Evolutionary conservation across 2,113 vertebrate species (phyloP).

Genomic region (Calyptomena viridis): DNA sequence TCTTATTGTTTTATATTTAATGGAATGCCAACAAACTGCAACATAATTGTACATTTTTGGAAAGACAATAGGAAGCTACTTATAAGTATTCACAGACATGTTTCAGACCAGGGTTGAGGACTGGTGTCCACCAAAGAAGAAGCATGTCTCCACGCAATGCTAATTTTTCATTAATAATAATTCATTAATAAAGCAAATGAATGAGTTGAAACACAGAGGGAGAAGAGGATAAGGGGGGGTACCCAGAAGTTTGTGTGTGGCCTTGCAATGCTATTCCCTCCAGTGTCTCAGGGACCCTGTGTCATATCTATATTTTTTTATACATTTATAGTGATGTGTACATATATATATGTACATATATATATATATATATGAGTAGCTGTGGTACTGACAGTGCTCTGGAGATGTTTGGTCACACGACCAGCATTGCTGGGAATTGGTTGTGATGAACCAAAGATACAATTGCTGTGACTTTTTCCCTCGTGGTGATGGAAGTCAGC

Average conservation of each 20-base stretch:
- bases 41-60: background rate
- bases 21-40: background rate
- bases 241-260: background rate
- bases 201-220: background rate
- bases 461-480: background rate
- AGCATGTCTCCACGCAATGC: background rate
- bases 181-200: background rate
- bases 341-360: no score
- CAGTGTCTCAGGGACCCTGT: background rate
- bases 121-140: background rate
- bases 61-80: constrained; percentile 8
- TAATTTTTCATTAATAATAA: constrained; percentile 4
- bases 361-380: background rate
- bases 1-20: background rate
- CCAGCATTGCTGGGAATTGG: background rate
- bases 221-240: background rate
- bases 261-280: background rate
- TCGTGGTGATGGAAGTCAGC: background rate
- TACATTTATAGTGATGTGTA: accelerated
- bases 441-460: background rate
- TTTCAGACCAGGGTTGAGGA: background rate
- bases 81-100: constrained; percentile 1
- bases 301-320: no score
- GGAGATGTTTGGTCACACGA: background rate
- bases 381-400: background rate